Evolutionary conservation across 2,888 invertebrate species (phyloP), one percentile per base, ranked within the genome.

Genomic region (Mythimna impura): DNA sequence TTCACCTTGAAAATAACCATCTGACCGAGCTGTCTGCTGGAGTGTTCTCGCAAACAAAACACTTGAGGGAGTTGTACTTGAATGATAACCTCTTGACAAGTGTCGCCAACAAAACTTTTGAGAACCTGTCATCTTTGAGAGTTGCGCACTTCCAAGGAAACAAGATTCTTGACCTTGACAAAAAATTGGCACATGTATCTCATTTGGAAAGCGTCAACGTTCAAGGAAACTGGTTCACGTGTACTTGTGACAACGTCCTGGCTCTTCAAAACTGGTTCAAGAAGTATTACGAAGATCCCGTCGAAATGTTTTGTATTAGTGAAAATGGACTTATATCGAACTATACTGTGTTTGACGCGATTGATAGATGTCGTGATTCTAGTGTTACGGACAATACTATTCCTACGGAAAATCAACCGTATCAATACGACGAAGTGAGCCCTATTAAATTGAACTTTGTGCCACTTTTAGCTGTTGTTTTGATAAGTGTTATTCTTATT

Each of bases 1-100:
- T 98, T 73, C 98, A 98, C 93, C 97, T 98, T 91, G 98, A 98
- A 94, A 97, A 97, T 88, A 98, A 98, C 93, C 96, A 97, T 84
- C 92, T 98, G 71, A 97, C 97, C 34, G 97, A 97, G 88, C 93
- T 98, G 71, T 96, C 97, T 70, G 98, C 98, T 58, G 98, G 97
- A 91, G 98, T 98, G 92, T 98, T 98, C 94, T 98, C 98, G 87
- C 97, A 98, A 92, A 96, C 98, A 88, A 97, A 97, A 88, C 97
- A 97, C 89, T 96, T 98, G 87, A 97, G 97, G 90, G 98, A 98
- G 94, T 96, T 98, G 86, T 98, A 98, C 94, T 94, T 98, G 85
- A 98, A 98, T 91, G 97, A 98, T 95, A 98, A 98, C 95, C 97
- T 97, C 82, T 97, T 98, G 85, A 96, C 97, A 82, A 97, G 96